Base-by-base conservation (phyloP, 2,797 vertebrate species). In the Pteropus rufus region DNA sequence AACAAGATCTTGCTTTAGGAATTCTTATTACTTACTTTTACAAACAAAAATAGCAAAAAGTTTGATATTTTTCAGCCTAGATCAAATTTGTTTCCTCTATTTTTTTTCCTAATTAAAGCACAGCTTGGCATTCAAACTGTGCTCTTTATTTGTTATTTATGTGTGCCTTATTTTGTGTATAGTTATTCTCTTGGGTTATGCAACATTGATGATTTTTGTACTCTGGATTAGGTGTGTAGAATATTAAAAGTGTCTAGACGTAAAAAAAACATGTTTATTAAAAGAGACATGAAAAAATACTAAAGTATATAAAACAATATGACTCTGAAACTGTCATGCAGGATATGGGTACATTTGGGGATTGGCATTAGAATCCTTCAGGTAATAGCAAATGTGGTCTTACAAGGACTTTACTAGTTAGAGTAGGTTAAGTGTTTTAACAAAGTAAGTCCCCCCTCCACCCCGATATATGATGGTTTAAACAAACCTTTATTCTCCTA, bases 81-180 rank as follows among this genome's bases (percentile, higher is more conserved):
- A 16, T 72, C 26, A 67, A 92, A 83, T 39, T 56, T 0, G 41
- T 70, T 80, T 49, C 36, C 10, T 49, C 12, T 10, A 44, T 64
- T 75, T 91, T 44, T 44, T 44, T 80, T 46, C 14, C n/a, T 84
- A 88, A 94, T 81, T 84, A 94, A 88, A 95, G 15, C 11, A 31
- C 3, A 87, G 9, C 18, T 96, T 94, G 2, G 11, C 46, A 81
- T 54, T 44, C 4, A 92, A 24, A 76, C 79, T 36, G 75, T 19
- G 14, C 2, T 76, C 70, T 67, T 34, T 8, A 12, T 31, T 58
- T 60, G n/a, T 76, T 52, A 36, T 75, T 94, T 64, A 64, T 75
- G 36, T 64, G 29, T 44, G 6, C 10, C 6, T 80, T 79, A 54
- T 60, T 77, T 92, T 70, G 67, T 39, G 11, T 10, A 16, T 83